Evolutionary conservation across 2,888 invertebrate genomes (phyloP), one percentile per base, ranked within the genome.

Genomic region (Epistrophe eligans): DNA sequence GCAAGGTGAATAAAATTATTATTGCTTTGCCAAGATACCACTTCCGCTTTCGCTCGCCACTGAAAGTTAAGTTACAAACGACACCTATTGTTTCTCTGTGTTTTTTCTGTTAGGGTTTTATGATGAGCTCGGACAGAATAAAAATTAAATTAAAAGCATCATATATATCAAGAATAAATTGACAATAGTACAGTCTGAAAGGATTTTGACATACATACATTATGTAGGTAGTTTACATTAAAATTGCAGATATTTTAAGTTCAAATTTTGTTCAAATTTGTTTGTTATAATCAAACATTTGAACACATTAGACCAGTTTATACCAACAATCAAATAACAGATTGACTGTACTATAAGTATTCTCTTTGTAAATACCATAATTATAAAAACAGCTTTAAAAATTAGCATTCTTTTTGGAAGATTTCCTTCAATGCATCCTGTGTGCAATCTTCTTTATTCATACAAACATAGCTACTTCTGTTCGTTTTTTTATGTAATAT

Each of bases 1-100:
- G 77, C 67, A 81, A 70, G 84, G 77, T 81, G 84, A 85, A 85
- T 85, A 81, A 77, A 84, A 60, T 60, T 38, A 84, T 84, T 84
- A 67, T 77, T 72, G 80, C 80, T 24, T 81, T 81, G 55, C 67
- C 55, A 80, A 80, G 76, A 77, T 13, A 62, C 55, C 80, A 79
- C 72, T 17, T 32, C 17, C 3, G 1, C 6, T 1, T 19, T 19
- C 10, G 11, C 19, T 10, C 17, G 9, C 15, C 28, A 10, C 24
- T 24, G n/a, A n/a, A 45, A 64, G n/a, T 45, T 60, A 40, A 64
- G n/a, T 64, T 28, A 48, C 32, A 64, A 38, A 35, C 67, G 52
- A 38, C 15, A 32, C 0, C 48, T 48, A 17, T 66, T n/a, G 48
- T n/a, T 17, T 7, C 2, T 43, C 10, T 15, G 15, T 60, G 17